Evolutionary conservation across 1,140 invertebrate species (phyloP), one percentile per base, ranked within the genome.

Genomic region (Drosophila orena): DNA sequence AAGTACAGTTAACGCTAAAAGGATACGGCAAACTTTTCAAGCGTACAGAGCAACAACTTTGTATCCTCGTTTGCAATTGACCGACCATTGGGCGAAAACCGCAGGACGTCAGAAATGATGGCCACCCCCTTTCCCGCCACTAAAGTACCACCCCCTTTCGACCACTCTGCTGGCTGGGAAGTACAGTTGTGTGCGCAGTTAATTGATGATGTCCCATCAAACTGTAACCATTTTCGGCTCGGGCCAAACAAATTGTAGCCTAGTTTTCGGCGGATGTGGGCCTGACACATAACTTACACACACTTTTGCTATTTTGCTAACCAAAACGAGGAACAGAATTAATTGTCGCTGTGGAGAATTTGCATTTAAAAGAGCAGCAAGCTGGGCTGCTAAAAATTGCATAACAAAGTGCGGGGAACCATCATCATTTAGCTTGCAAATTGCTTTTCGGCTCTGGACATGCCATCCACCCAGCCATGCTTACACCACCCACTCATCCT

Each of bases 1-100:
- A 81, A 85, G 81, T 85, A 86, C 81, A 86, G 81, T 85, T 85
- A 81, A 86, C 81, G 83, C 77, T 85, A 74, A 85, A 86, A 86
- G 81, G 73, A 81, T 81, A 81, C 81, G 65, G 56, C 60, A 77
- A 85, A 85, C 50, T 85, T 85, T 85, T 62, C 52, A 74, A 86
- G 68, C 68, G 64, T 52, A 38, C 69, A 53, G 46, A 37, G 34
- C 54, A 52, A 47, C 42, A 61, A 65, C 55, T 80, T 56, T 60
- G 56, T 22, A 46, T 64, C 43, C 65, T 53, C 35, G 22, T 47
- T 38, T 37, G 64, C 64, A 68, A 68, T 68, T 65, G 64, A 65
- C 60, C 70, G 64, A 65, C 60, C 70, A 61, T 42, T 11, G 14
- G 38, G 56, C 14, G 35, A 30, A 55, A 74, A 35, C 58, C 70